Conservation (phyloP, 2,888 invertebrate species). For the Trilocha varians region DNA sequence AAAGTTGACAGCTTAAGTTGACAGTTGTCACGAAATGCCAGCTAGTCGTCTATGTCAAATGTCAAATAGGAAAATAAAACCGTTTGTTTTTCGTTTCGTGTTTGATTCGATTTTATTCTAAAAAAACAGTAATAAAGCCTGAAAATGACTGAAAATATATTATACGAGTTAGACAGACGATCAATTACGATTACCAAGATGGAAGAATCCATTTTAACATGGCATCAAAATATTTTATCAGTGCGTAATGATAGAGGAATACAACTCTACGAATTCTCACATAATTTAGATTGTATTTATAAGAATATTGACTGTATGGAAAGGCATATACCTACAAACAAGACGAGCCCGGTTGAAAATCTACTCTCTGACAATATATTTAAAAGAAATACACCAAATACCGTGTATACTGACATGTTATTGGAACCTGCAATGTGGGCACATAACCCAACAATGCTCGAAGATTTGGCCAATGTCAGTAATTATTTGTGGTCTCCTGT, state of each 20-base stretch:
- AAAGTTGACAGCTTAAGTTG: no score
- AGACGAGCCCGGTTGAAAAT: constrained; percentile 32
- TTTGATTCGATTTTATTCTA: no score
- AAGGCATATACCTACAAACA: constrained; percentile 29
- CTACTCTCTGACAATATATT: constrained; percentile 31
- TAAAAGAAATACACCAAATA: constrained; percentile 29
- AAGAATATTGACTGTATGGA: constrained; percentile 41
- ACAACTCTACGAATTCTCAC: constrained; percentile 36
- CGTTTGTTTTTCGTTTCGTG: no score
- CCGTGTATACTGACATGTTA: constrained; percentile 43
- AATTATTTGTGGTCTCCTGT: constrained; percentile 45
- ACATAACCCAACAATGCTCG: constrained; percentile 35
- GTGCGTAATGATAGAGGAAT: constrained; percentile 42
- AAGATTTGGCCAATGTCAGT: constrained; percentile 34
- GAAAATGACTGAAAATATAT: constrained; percentile 22
- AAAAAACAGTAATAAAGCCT: neutral
- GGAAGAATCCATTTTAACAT: constrained; percentile 31
- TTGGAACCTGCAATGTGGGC: constrained; percentile 50
- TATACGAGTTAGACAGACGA: constrained; percentile 39
- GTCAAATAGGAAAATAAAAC: no score
- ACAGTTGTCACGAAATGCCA: no score
- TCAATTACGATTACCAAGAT: constrained; percentile 32
- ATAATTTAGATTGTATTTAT: constrained; percentile 38
- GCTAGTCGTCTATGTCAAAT: no score
- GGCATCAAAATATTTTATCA: constrained; percentile 37